Evolutionary conservation across 2,888 invertebrate genomes (phyloP).

Genomic region (Ferdinandea cuprea): DNA sequence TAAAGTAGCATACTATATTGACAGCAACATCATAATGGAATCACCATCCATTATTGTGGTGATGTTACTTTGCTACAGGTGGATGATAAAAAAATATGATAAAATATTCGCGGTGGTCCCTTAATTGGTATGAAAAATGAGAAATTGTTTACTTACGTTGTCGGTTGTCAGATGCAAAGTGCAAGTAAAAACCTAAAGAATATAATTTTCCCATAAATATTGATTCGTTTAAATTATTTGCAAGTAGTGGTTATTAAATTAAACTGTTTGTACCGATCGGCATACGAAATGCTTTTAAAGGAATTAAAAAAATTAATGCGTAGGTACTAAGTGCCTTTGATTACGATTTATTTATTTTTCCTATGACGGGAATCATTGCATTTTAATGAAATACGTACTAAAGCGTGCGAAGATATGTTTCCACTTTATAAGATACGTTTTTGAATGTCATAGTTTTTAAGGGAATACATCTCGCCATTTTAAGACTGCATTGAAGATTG

Average conservation of each 20-base stretch:
- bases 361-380: no score
- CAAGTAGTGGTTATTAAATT: background rate
- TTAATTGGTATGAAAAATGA: constrained; percentile 11
- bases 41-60: constrained; percentile 65
- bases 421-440: no score
- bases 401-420: no score
- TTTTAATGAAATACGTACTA: no score
- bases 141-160: constrained; percentile 27
- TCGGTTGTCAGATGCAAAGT: constrained; percentile 1
- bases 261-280: no score
- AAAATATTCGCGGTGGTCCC: background rate
- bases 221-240: background rate
- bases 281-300: background rate
- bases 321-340: background rate
- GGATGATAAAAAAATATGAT: constrained; percentile 27
- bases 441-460: no score
- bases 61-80: constrained; percentile 69
- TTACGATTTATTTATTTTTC: background rate
- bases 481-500: no score
- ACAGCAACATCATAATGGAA: constrained; percentile 57
- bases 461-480: no score
- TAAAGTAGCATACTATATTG: constrained; percentile 50
- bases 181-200: background rate
- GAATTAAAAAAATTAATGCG: background rate
- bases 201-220: constrained; percentile 31